Evolutionary conservation across 2,113 vertebrate genomes (phyloP), one percentile per base, ranked within the genome.

Genomic region (Pollimyrus isidori): DNA sequence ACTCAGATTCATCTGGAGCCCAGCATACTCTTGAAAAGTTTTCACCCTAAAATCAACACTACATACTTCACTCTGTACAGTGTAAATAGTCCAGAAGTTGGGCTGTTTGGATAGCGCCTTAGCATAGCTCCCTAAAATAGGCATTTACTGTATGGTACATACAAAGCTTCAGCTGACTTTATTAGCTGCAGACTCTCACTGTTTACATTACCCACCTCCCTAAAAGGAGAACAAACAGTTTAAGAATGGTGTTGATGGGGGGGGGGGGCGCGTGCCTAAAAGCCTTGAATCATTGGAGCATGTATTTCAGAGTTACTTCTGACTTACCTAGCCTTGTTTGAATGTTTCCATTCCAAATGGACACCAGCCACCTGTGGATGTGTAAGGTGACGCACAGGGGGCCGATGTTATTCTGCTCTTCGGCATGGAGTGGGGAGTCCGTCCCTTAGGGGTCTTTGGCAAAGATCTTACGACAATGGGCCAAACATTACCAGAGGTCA

Each of bases 111-210:
- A 88, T 88, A 90, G 92, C 82, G 89, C 88, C 88, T 0, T 82
- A 53, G 69, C 84, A 89, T 92, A 56, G 87, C 95, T 92, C 93
- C 95, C 95, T 95, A 96, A 95, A 95, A 96, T 96, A 95, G 95
- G 94, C 93, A 95, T 94, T 92, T 94, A 92, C 62, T 92, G 92
- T 89, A 90, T 92, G 92, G 89, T 86, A 82, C 62, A 56, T 58
- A 53, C 52, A 88, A 92, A 91, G 89, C 58, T 21, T 17, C 52
- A 50, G 90, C 83, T 88, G 87, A 90, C 93, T 94, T 89, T 90
- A 94, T 93, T 93, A 92, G 93, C 90, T 91, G 90, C 89, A 92
- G 94, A 93, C 93, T 92, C 73, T 45, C 7, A 89, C 89, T 88
- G 94, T 95, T 95, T 95, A 94, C 91, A 91, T 87, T 45, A 93